A percentile compares a stretch with the other conserved stretches of the same genome.
Evolutionary conservation across 1,140 invertebrate genomes (phyloP).

Genomic region (Hydropsyche tenuis): DNA sequence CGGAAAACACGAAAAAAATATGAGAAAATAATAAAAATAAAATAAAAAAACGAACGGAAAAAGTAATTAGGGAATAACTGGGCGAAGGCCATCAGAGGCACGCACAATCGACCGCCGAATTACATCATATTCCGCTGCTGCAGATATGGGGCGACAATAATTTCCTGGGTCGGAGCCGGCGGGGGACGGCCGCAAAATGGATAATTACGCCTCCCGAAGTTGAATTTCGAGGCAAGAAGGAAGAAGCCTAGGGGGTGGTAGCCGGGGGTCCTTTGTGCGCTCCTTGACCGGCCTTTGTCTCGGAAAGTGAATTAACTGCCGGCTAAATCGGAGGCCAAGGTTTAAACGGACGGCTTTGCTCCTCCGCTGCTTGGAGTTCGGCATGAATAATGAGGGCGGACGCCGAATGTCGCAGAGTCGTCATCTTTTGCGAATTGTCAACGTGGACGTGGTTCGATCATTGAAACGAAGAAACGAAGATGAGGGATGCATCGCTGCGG

Average conservation of each 20-base stretch:
- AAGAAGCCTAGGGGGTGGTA: conserved; percentile 17
- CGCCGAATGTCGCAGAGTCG: not conserved
- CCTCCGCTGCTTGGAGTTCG: conserved; percentile 7
- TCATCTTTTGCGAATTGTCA: not conserved
- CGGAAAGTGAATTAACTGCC: conserved; percentile 31
- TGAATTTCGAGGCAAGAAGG: conserved; percentile 19
- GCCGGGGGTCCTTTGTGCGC: conserved; percentile 22
- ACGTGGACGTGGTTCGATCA: no score
- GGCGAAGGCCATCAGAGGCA: not conserved
- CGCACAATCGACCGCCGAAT: conserved; percentile 18
- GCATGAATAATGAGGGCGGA: conserved; percentile 26
- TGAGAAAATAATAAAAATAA: not conserved
- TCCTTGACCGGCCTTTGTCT: conserved; percentile 29
- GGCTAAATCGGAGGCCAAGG: conserved; percentile 29
- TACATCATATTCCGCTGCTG: conserved; percentile 19
- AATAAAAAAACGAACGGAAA: not conserved
- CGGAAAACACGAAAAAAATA: not conserved
- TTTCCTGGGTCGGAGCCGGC: conserved; percentile 10
- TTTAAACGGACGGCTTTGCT: conserved; percentile 19
- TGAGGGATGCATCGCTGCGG: no score
- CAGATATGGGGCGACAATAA: conserved; percentile 27
- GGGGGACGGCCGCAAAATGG: conserved; percentile 34
- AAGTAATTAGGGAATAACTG: conserved; percentile 15
- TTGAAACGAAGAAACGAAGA: no score
- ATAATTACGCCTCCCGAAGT: conserved; percentile 34